A percentile compares a stretch with the other conserved stretches of the same genome.
Conservation (phyloP, 2,113 vertebrate species). For the rat (Rattus norvegicus) region GRCr8 NC_086020.1:197848001-197848500, state of each 20-base stretch:
- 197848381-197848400: neutral
- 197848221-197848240: neutral
- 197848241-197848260: neutral
- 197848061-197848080: neutral
- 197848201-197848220: neutral
- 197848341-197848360: neutral
- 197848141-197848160: neutral
- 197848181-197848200: neutral
- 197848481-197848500: neutral
- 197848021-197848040: neutral
- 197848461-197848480: neutral
- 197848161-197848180: neutral
- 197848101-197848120: neutral
- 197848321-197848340: neutral
- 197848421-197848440: neutral
- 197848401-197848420: neutral
- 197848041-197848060: neutral
- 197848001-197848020: neutral
- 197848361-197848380: neutral
- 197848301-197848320: neutral
- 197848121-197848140: conserved; percentile 6
- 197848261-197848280: neutral
- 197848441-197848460: neutral
- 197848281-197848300: neutral
- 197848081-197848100: neutral